Base-by-base conservation (phyloP, 1,140 invertebrate species). In the Paralvinella palmiformis region DNA sequence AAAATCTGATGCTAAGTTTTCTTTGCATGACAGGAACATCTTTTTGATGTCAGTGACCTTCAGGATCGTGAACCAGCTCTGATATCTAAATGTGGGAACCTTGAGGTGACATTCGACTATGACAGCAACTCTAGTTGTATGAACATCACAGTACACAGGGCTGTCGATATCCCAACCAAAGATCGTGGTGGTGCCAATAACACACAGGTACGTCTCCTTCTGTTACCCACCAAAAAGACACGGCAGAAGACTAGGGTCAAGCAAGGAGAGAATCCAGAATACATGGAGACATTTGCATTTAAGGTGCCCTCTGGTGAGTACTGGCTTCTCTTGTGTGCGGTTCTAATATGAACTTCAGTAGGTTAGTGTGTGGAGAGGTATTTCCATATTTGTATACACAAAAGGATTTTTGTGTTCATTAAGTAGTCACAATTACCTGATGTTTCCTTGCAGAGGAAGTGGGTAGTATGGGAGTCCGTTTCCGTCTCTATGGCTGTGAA, bases 161-260 rank as follows among this genome's bases (percentile, higher is more conserved):
- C 91, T 0, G 84, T 88, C 27, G 85, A 91, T 73, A 83, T 96
- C 71, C 89, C 92, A 50, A 79, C 85, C 71, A 79, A 88, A 81
- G 84, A 89, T 75, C 79, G 87, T 70, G 84, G 89, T 71, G 83
- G 93, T 81, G 83, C 88, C 75, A 86, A 88, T 72, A 88, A 90
- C 74, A 88, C 88, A 7, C 91, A 92, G 85, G 90, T 96, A 29
- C 85, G 92, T 37, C 82, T 95, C 62, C 85, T 95, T 32, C 82
- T 96, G 68, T 79, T 95, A 59, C 94, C 93, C 0, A 88, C 89
- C 68, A 94, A 94, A 72, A 94, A 94, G 77, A 91, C 94, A 74
- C 91, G 93, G 70, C 90, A 91, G 76, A 96, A 95, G 80, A 95
- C 92, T 3, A 91, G 92, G 79, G 89, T 94, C 24, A 86, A 91